Percentiles rank a stretch among this genome's conserved stretches.
These are phyloP conservation scores for Gobiocypris rarus DNA, from an alignment of 2,113 vertebrate species.

Conservation along the genomic window DNA sequence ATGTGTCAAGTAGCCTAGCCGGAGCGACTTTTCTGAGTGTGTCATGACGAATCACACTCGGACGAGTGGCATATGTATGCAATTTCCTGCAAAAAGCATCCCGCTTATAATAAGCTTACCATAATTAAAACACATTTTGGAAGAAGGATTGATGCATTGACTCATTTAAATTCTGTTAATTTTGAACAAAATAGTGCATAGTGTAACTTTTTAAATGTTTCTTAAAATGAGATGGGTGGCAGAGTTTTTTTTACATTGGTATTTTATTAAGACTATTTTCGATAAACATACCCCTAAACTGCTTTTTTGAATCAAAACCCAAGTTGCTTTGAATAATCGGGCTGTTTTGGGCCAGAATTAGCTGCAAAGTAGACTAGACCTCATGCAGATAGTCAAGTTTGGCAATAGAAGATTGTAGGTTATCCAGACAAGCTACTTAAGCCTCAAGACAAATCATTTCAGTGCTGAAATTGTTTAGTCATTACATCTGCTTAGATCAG, in stretches of 20 bases:
- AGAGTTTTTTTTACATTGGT: not conserved
- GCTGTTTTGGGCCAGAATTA: not conserved
- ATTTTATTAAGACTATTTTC: not conserved
- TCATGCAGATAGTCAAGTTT: slow-evolving; percentile 1
- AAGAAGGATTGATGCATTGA: too few relatives aligned
- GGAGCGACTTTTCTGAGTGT: too few relatives aligned
- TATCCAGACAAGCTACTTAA: slow-evolving; percentile 24
- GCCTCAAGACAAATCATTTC: slow-evolving; percentile 19
- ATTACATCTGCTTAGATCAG: slow-evolving; percentile 30
- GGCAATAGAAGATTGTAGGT: not conserved
- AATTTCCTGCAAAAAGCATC: too few relatives aligned
- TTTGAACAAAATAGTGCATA: too few relatives aligned
- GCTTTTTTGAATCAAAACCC: not conserved
- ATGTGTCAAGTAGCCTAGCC: too few relatives aligned
- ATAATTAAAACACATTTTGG: too few relatives aligned
- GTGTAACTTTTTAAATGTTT: too few relatives aligned
- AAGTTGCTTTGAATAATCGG: not conserved
- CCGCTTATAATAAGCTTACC: too few relatives aligned
- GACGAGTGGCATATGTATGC: too few relatives aligned
- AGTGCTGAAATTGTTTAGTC: slow-evolving; percentile 10
- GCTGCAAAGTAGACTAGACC: not conserved
- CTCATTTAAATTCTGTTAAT: too few relatives aligned
- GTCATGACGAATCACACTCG: too few relatives aligned
- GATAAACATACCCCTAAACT: not conserved
- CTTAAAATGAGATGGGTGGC: too few relatives aligned